Percentiles rank a stretch among this genome's conserved stretches.
Evolutionary conservation across 2,888 invertebrate species (phyloP).

Genomic region (Stenodema calcarata): DNA sequence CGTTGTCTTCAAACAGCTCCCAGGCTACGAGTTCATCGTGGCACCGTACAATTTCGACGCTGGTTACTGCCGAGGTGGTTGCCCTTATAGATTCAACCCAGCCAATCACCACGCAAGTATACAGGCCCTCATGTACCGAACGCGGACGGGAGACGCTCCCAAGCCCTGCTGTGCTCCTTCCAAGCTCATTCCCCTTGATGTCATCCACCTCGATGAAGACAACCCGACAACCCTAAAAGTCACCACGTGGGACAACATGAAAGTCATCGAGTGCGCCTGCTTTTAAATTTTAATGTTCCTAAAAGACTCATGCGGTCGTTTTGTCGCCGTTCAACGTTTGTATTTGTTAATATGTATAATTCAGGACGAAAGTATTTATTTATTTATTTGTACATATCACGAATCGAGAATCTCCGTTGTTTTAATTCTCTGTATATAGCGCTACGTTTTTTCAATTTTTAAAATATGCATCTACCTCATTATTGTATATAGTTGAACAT

Average conservation of each 20-base stretch:
- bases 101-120: conserved; percentile 75
- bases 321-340: not conserved
- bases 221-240: conserved; percentile 69
- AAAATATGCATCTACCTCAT: conserved; percentile 30
- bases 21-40: conserved; percentile 70
- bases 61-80: conserved; percentile 74
- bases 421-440: conserved; percentile 31
- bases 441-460: conserved; percentile 4
- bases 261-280: conserved; percentile 75
- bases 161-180: conserved; percentile 75
- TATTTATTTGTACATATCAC: conserved; percentile 46
- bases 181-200: conserved; percentile 70
- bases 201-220: conserved; percentile 71
- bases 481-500: conserved; percentile 25
- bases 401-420: conserved; percentile 14
- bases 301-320: conserved; percentile 17
- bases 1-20: conserved; percentile 71
- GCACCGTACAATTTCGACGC: conserved; percentile 76
- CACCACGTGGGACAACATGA: conserved; percentile 74
- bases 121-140: conserved; percentile 72
- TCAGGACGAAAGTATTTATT: conserved; percentile 27
- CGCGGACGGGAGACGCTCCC: conserved; percentile 66
- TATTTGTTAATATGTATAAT: not conserved
- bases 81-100: conserved; percentile 68
- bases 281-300: conserved; percentile 62